Evolutionary conservation across 2,888 invertebrate species (phyloP), one percentile per base, ranked within the genome.

Genomic region (Megastigmus dorsalis): DNA sequence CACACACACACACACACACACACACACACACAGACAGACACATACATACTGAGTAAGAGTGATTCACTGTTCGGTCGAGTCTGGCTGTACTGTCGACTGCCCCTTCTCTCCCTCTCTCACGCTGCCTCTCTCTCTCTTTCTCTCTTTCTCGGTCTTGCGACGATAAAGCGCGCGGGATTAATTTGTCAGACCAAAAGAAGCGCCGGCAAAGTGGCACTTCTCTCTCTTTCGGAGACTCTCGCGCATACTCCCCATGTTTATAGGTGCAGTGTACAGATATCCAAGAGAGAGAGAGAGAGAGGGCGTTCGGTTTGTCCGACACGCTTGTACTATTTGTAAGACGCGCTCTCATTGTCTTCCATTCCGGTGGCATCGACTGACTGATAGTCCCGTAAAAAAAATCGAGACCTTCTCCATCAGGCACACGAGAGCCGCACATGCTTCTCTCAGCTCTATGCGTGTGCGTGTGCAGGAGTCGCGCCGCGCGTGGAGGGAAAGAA

Each of bases 111-210:
- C 23, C 41, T 23, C 73, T 30, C 54, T 65, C 33, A 15, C 55
- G 57, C 43, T 52, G 60, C 48, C 33, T 18, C 62, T 73, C 72
- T 48, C 67, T 57, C 13, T 43, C 63, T 57, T 60, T 52, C 50
- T 62, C 57, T 59, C 30, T 41, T 54, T 23, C 38, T 48, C 67
- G 36, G 69, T 28, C 50, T 57, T 41, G 54, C 69, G 79, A 80
- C 80, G 75, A 71, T 75, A 75, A 71, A 71, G 63, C 68, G 57
- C 60, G 30, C 45, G 65, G 72, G 72, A 76, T 76, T 76, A 76
- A 76, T 76, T 76, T 76, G 76, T 76, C 72, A 72, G 70, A 63
- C 36, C 74, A 59, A 69, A 67, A 74, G 74, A 63, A 69, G 68
- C 69, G 63, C 59, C 65, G 57, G 50, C 74, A 52, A 48, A 54